phyloP scores from a whole-genome alignment of 2,113 vertebrate species.

The Aspiorhynchus laticeps region DNA sequence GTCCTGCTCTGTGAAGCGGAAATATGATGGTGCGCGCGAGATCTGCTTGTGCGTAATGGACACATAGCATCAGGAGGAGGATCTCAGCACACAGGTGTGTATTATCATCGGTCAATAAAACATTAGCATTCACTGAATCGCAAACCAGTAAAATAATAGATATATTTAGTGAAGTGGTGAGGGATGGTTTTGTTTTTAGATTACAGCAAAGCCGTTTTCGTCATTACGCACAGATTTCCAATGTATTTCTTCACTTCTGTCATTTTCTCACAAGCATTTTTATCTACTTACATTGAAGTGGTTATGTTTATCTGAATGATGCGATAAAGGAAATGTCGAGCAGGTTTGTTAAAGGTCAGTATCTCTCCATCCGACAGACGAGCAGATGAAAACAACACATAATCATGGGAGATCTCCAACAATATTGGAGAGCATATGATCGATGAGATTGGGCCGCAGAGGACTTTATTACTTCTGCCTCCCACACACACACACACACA shows the following conservation, averaged over 20 bases:
- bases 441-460: constrained; percentile 2
- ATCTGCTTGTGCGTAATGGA: constrained; percentile 21
- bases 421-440: constrained; percentile 4
- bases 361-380: neutral
- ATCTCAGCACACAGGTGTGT: constrained; percentile 21
- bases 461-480: constrained; percentile 26
- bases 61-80: constrained; percentile 18
- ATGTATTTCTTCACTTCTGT: neutral
- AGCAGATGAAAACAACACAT: neutral
- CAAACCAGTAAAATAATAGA: neutral
- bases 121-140: neutral
- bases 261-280: neutral
- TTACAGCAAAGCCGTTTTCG: neutral
- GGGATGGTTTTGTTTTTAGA: neutral
- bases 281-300: neutral
- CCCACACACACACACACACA: neutral
- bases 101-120: neutral
- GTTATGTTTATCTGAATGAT: neutral
- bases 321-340: neutral
- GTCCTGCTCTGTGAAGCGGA: neutral
- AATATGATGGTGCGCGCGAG: neutral
- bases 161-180: neutral
- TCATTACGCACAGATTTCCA: neutral
- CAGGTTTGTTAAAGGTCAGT: neutral
- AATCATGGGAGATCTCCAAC: no score